Base-by-base conservation (phyloP, 2,113 vertebrate genomes). In the Gavialis gangeticus region DNA sequence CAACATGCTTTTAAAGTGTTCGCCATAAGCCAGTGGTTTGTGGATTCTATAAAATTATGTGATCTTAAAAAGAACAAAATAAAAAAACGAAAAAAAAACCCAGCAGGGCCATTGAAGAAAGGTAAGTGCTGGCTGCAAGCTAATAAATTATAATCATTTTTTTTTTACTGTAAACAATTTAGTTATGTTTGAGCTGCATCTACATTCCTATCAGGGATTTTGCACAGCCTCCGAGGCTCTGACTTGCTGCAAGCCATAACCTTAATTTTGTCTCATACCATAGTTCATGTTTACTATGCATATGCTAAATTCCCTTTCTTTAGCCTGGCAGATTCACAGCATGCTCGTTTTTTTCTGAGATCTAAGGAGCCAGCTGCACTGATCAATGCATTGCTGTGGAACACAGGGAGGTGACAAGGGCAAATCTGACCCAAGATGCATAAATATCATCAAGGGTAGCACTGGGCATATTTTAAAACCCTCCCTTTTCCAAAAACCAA, bases 191-290 rank as follows among this genome's bases (percentile, higher is more conserved):
- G 59, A 54, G 7, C 66, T 88, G 19, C 3, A 28, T 17, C 78
- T 8, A 19, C 24, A 16, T 1, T 13, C 11, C 18, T 13, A 37
- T 28, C 6, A 16, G 0, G 0, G 81, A 34, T 46, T 14, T 0
- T 2, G 28, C 15, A 5, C 15, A 8, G 0, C 1, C 12, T 10
- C 2, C 0, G 0, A n/a, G n/a, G 5, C 81, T 56, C 22, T 12
- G 21, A 28, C 46, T 0, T 37, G 25, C 56, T 79, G 57, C 62
- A 83, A 73, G 1, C 30, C 11, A 5, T 0, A 28, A 54, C 75
- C n/a, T 85, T 10, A 24, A 10, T 54, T 77, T 22, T 30, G 7
- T 16, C n/a, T 55, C 15, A n/a, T 2, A 27, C 12, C 37, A 1
- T 1, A 27, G 21, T 4, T 78, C 5, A 8, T 5, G 17, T 8